These are phyloP conservation scores for Apeira syringaria DNA, from an alignment of 2,888 invertebrate species.

Conservation along the genomic window DNA sequence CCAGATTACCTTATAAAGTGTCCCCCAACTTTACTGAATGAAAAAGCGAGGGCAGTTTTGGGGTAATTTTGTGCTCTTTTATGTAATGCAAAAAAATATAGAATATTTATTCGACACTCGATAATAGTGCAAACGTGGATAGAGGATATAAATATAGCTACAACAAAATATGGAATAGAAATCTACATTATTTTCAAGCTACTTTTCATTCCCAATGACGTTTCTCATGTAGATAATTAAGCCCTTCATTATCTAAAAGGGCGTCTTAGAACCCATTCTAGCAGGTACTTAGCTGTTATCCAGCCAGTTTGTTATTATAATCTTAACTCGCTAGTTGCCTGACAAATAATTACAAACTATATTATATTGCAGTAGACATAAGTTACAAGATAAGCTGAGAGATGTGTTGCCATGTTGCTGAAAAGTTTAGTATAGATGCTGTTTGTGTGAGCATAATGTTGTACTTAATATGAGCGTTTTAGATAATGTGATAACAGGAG, in stretches of 20 bases:
- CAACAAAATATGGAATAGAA: no score
- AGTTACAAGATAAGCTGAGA: constrained; percentile 16
- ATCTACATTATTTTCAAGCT: no score
- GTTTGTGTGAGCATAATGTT: constrained; percentile 2
- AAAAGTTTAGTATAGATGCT: constrained; percentile 16
- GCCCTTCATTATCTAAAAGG: neutral
- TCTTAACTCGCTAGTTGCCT: constrained; percentile 33
- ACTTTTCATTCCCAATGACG: neutral
- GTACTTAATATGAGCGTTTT: constrained; percentile 13
- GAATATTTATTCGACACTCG: no score
- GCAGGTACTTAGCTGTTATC: constrained; percentile 15
- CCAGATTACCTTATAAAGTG: no score
- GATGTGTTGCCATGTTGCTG: constrained; percentile 22
- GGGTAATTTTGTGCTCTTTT: no score
- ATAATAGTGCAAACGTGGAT: no score
- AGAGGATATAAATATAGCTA: no score
- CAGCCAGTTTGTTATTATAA: constrained; percentile 20
- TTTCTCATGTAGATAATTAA: neutral
- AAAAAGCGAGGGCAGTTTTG: no score
- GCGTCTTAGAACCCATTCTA: constrained; percentile 1
- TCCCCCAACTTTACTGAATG: no score
- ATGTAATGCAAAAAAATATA: no score
- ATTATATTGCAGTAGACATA: constrained; percentile 23
- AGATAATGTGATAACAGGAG: no score
- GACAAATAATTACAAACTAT: constrained; percentile 30